Conservation (phyloP, 2,888 invertebrate genomes). For the Ectemnius cavifrons region DNA sequence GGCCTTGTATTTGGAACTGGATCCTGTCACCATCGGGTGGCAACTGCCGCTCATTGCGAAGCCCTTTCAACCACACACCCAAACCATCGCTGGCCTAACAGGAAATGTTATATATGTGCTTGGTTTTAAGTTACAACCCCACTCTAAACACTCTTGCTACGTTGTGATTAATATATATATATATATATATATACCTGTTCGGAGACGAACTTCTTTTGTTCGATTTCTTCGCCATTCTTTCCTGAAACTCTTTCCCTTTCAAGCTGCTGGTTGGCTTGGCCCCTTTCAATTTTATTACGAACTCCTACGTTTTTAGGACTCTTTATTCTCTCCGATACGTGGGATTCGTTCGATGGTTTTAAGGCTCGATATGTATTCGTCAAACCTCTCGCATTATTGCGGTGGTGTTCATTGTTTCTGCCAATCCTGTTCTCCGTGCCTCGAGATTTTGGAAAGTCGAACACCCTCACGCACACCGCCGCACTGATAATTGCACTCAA, state of each 20-base stretch:
- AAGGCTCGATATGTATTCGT: not conserved
- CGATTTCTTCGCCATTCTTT: no score
- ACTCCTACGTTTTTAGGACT: slow-evolving; percentile 19
- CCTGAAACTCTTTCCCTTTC: slow-evolving; percentile 22
- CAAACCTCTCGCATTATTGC: no score
- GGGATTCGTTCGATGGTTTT: no score
- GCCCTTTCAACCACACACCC: not conserved
- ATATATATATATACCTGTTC: no score
- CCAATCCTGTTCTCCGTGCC: no score
- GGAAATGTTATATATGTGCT: not conserved
- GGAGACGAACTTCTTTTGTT: no score
- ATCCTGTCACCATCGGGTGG: slow-evolving; percentile 78
- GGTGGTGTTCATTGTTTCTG: no score
- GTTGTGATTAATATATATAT: no score
- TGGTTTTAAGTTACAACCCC: not conserved
- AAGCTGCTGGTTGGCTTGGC: slow-evolving; percentile 29
- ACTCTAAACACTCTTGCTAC: no score
- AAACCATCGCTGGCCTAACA: not conserved
- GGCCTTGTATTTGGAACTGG: slow-evolving; percentile 90
- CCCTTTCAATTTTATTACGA: slow-evolving; percentile 11
- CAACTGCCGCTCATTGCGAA: slow-evolving; percentile 46
- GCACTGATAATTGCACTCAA: no score
- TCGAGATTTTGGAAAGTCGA: no score
- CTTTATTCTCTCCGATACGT: not conserved
- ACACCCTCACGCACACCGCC: no score